A percentile compares a stretch with the other conserved stretches of the same genome.
These are phyloP conservation scores for Tursiops truncatus DNA, from an alignment of 2,113 vertebrate genomes.

Conservation along the genomic window DNA sequence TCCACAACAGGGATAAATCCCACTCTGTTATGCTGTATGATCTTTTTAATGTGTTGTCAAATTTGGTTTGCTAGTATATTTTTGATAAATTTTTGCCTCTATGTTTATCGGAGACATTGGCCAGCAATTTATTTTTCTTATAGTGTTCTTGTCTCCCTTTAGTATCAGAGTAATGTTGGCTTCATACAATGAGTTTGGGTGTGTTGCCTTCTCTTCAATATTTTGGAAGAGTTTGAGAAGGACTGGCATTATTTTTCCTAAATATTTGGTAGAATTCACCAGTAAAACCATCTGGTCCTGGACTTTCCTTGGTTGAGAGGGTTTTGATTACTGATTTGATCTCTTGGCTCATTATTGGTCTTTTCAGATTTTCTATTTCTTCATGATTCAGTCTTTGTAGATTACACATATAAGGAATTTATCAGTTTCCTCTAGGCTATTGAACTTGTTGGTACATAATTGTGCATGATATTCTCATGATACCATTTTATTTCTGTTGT, in stretches of 20 bases:
- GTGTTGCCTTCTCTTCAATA: neutral
- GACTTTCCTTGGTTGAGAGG: neutral
- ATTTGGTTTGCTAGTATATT: neutral
- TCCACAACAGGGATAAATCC: neutral
- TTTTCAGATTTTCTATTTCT: neutral
- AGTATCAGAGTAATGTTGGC: neutral
- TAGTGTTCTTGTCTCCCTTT: neutral
- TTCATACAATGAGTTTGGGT: neutral
- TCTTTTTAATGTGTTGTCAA: neutral
- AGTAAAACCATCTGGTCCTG: neutral
- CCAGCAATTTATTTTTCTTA: neutral
- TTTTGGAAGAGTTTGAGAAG: neutral
- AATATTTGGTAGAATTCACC: neutral
- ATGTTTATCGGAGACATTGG: neutral
- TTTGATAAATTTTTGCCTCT: neutral
- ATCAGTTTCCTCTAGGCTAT: neutral
- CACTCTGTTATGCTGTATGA: neutral
- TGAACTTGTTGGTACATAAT: neutral
- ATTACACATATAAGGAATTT: neutral
- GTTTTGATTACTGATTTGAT: neutral
- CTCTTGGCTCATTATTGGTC: neutral
- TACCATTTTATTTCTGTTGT: neutral
- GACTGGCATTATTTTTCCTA: neutral
- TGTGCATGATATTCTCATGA: neutral
- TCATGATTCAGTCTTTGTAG: neutral